Evolutionary conservation across 2,113 vertebrate genomes (phyloP).

Genomic region (Indri indri): DNA sequence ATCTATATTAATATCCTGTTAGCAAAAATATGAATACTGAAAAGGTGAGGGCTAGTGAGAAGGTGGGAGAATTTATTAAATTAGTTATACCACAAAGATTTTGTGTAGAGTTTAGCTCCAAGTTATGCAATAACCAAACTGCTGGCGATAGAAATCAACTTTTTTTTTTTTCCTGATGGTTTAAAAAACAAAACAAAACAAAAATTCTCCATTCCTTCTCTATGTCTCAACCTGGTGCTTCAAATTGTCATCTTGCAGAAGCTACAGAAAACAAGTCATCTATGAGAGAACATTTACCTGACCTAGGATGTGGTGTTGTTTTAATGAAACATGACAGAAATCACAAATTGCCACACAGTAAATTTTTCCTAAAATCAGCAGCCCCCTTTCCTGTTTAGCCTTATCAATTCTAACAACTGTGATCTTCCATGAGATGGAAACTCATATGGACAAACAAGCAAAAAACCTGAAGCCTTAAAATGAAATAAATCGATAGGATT

Average conservation of each 20-base stretch:
- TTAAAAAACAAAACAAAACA: constrained; percentile 17
- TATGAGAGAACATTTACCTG: background rate
- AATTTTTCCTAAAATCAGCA: constrained; percentile 18
- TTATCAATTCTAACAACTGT: background rate
- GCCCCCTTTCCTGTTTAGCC: background rate
- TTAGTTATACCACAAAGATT: constrained; percentile 1
- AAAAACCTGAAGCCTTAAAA: background rate
- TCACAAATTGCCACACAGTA: background rate
- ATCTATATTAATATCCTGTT: background rate
- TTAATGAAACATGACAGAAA: background rate
- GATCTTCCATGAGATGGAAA: background rate
- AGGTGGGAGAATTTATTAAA: background rate
- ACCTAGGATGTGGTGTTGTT: background rate
- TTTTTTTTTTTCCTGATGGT: constrained; percentile 34
- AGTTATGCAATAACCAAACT: constrained; percentile 72
- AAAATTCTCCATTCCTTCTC: constrained; percentile 5
- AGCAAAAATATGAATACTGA: background rate
- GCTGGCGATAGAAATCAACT: constrained; percentile 68
- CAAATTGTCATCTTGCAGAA: background rate
- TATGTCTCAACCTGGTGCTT: background rate
- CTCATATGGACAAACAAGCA: background rate
- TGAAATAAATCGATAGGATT: background rate
- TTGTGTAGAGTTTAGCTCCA: constrained; percentile 32
- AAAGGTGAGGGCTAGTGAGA: background rate
- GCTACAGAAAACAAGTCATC: background rate